These are phyloP conservation scores for Dryobota labecula DNA, from an alignment of 2,888 invertebrate species.

Conservation along the genomic window DNA sequence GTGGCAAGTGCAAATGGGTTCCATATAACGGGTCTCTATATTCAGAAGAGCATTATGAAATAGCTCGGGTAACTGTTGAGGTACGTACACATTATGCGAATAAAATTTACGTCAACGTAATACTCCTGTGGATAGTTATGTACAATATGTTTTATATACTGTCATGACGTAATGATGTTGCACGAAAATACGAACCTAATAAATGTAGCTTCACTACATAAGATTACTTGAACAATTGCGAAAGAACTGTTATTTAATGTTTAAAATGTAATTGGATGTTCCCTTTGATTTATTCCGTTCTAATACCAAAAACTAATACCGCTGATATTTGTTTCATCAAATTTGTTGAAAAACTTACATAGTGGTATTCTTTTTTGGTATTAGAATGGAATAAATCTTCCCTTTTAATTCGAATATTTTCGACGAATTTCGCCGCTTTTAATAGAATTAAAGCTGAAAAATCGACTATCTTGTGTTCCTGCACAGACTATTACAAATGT, in stretches of 20 bases:
- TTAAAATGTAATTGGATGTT: neutral
- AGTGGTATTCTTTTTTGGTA: no score
- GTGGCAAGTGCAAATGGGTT: constrained; percentile 83
- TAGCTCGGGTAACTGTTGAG: constrained; percentile 71
- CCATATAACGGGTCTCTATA: constrained; percentile 81
- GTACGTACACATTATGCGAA: constrained; percentile 50
- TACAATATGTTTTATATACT: constrained; percentile 29
- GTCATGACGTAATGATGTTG: constrained; percentile 51
- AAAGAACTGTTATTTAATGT: constrained; percentile 24
- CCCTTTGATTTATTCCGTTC: no score
- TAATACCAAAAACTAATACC: no score
- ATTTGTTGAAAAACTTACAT: no score
- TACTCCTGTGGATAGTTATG: constrained; percentile 24
- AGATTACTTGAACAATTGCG: constrained; percentile 18
- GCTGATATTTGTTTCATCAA: no score
- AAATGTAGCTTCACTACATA: constrained; percentile 28
- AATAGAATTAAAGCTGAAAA: neutral
- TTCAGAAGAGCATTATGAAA: constrained; percentile 75
- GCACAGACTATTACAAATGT: neutral
- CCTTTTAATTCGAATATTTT: no score
- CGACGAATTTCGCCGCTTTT: no score
- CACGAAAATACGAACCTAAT: constrained; percentile 46
- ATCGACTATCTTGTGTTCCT: neutral
- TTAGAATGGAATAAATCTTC: no score
- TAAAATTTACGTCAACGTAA: constrained; percentile 47